These are phyloP conservation scores for Micropoecilia bifurca DNA, from an alignment of 2,797 vertebrate genomes.

Conservation along the genomic window DNA sequence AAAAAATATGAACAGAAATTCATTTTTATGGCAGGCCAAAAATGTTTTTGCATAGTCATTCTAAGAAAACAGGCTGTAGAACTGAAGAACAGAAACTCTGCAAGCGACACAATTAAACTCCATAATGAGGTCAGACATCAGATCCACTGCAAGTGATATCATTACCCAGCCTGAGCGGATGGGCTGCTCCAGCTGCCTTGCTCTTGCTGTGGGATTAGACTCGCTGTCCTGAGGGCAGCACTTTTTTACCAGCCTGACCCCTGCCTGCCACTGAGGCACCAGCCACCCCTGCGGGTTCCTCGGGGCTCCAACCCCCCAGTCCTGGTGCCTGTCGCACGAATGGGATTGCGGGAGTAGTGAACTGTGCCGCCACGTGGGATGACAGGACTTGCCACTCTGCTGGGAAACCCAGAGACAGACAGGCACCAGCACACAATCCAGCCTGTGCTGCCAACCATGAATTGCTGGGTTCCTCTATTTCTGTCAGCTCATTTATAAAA, in stretches of 20 bases:
- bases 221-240: constrained; percentile 80
- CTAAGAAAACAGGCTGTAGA: constrained; percentile 89
- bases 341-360: constrained; percentile 74
- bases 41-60: constrained; percentile 91
- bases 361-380: constrained; percentile 82
- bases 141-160: constrained; percentile 97
- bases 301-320: constrained; percentile 58
- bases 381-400: constrained; percentile 77
- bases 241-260: constrained; percentile 78
- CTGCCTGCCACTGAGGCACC: constrained; percentile 68
- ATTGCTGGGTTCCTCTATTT: constrained; percentile 79
- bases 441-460: constrained; percentile 75
- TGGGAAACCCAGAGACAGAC: constrained; percentile 80
- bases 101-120: constrained; percentile 99
- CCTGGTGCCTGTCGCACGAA: constrained; percentile 75
- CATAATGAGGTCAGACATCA: constrained; percentile 99
- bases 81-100: constrained; percentile 94
- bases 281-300: constrained; percentile 65
- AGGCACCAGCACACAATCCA: constrained; percentile 84
- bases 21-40: constrained; percentile 76
- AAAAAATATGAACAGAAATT: constrained; percentile 80
- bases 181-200: constrained; percentile 87
- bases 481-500: constrained; percentile 83
- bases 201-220: constrained; percentile 84
- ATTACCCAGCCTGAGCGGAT: constrained; percentile 91